Base-by-base conservation (phyloP, 2,113 vertebrate genomes). In the Suricata suricatta region DNA sequence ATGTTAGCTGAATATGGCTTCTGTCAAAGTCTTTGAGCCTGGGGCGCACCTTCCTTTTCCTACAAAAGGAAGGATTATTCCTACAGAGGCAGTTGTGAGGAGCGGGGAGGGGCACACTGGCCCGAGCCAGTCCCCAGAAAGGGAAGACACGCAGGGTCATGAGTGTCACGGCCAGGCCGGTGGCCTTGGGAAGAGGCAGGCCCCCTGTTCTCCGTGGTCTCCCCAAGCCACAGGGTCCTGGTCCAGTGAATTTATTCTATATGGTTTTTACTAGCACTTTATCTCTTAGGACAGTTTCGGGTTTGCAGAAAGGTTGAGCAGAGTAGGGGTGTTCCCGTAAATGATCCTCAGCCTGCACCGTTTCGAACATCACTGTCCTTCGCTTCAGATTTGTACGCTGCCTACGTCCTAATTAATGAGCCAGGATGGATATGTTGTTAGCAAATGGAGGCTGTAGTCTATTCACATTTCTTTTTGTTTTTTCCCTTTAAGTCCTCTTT, bases 121-220 rank as follows among this genome's bases (percentile, higher is more conserved):
- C 71, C 38, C 23, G 5, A 74, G 71, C 23, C 3, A 27, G 71
- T 25, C 23, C 12, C 71, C 71, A 6, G 5, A 1, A 16, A 0
- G 68, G 68, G n/a, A 13, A 41, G 68, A 21, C 8, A 0, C 11
- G 23, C 29, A 14, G 29, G 87, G 71, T 33, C 4, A 4, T 7
- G 15, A 14, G 23, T 16, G 27, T 71, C 17, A 2, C 3, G 1
- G 16, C 86, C 17, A 2, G 54, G 54, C 19, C 0, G 0, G 41
- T 27, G 64, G 25, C 72, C 27, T 7, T 4, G 54, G 21, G 38
- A 47, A 25, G 14, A 23, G 3, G 52, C 15, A 10, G 72, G 21
- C 5, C 31, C 29, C 57, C 4, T 38, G n/a, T 14, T 35, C 66
- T 88, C 72, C 16, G 0, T 0, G 3, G 54, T 47, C 35, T 47